Evolutionary conservation across 92 coral and sea anemone genomes (phyloP).

Genomic region (Muricea muricata): DNA sequence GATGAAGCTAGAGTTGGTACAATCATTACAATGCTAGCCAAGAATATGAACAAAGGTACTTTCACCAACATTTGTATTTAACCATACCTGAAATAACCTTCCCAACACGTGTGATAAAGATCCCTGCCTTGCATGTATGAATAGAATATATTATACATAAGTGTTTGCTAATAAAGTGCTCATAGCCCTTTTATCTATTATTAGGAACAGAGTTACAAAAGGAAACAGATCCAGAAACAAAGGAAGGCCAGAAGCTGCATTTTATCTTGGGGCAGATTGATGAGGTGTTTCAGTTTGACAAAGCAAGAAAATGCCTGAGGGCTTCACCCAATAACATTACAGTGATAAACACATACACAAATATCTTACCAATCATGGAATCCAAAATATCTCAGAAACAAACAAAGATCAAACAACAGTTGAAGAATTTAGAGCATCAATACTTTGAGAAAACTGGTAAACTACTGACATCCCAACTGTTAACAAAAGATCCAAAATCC

Average conservation of each 20-base stretch:
- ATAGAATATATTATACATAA: no score
- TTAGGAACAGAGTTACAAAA: no score
- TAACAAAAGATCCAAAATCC: background rate
- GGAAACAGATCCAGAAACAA: background rate
- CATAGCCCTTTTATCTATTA: no score
- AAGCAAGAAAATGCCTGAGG: background rate
- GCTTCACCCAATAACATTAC: background rate
- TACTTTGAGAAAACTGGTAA: background rate
- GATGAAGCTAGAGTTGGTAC: no score
- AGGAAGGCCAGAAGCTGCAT: background rate
- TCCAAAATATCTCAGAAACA: background rate
- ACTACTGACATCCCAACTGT: background rate
- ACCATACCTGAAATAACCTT: no score
- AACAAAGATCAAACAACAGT: background rate
- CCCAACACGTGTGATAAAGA: no score
- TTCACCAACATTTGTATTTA: no score
- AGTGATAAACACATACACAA: background rate
- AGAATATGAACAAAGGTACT: no score
- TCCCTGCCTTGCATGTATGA: no score
- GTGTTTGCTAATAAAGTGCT: no score
- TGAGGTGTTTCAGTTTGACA: constrained; percentile 4
- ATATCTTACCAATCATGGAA: background rate
- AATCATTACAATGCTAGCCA: no score
- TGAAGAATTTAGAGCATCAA: background rate
- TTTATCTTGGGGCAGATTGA: background rate